phyloP scores from a whole-genome alignment of 2,797 vertebrate species.

The Chaunax sp. region DNA sequence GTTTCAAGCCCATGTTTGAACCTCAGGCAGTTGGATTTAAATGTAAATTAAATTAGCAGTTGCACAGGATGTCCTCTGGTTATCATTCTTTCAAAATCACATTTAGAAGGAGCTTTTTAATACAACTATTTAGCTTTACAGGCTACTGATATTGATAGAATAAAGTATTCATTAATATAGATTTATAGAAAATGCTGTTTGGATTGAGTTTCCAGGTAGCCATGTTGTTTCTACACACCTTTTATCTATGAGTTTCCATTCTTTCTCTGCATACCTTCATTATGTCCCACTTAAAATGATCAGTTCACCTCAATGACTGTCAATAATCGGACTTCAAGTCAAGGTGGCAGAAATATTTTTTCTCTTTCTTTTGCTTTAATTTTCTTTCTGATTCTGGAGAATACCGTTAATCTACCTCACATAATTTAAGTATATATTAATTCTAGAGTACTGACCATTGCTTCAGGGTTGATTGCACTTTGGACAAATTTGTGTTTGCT shows the following conservation, averaged over 20 bases:
- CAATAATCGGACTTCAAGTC: constrained; percentile 1
- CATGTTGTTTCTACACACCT: not conserved
- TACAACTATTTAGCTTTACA: not conserved
- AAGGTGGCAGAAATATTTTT: constrained; percentile 53
- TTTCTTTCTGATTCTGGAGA: constrained; percentile 12
- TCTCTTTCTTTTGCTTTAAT: not conserved
- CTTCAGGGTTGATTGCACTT: constrained; percentile 25
- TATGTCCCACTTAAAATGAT: not conserved
- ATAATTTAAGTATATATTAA: not conserved
- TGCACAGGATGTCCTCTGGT: not conserved
- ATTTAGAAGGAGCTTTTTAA: not conserved
- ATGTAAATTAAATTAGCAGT: not conserved
- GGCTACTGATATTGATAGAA: not conserved
- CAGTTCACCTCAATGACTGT: not conserved
- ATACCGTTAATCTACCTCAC: constrained; percentile 15
- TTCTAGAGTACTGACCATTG: constrained; percentile 30
- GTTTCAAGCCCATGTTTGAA: not conserved
- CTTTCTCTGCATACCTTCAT: not conserved
- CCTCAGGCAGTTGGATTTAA: not conserved
- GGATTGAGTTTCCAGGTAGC: not conserved
- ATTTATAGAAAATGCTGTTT: too few species aligned
- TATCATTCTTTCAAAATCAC: not conserved
- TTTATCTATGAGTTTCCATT: not conserved
- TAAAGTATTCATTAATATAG: not conserved
- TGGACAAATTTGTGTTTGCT: constrained; percentile 22